Base-by-base conservation (phyloP, 2,113 vertebrate genomes). In the Stomatorhinus ivindoensis region DNA sequence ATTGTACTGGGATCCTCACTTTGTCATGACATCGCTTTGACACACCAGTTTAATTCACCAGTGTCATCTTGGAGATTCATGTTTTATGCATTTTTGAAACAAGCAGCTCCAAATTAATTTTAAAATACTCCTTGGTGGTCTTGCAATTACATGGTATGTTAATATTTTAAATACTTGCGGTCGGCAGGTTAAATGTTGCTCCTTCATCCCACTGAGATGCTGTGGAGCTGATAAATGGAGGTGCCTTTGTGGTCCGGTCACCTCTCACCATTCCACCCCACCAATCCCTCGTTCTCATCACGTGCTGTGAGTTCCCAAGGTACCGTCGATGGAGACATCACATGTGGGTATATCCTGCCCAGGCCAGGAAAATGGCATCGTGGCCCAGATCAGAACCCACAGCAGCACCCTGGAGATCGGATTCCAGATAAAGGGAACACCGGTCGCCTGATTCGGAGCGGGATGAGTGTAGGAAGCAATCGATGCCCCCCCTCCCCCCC, bases 381-480 rank as follows among this genome's bases (percentile, higher is more conserved):
- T 15, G 53, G 44, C 61, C 15, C 17, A 8, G 42, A 15, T 39
- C 55, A 27, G 61, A 39, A 6, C 31, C 44, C 5, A 15, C 42
- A 35, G 44, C 44, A 24, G 42, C n/a, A 93, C 53, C 51, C 90
- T 92, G 51, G 55, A 88, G 90, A 35, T 83, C 93, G 44, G 65
- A 65, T 53, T 17, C 48, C 84, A 89, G 89, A 93, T 73, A 50
- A 88, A 88, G 27, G 61, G 35, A 80, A 86, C 86, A 89, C 87
- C 90, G 86, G 88, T 89, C 91, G 88, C 91, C 94, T 91, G 91
- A 91, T 86, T 47, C 8, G 2, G 87, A 92, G 89, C 83, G 90
- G 95, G 92, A 94, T 90, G 92, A 15, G 89, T 91, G 89, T 90
- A 89, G 89, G 89, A 91, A 89, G 83, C 87, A 93, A 94, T 94